Conservation (phyloP, 2,888 invertebrate genomes). For the Lycocerus yunnanus region DNA sequence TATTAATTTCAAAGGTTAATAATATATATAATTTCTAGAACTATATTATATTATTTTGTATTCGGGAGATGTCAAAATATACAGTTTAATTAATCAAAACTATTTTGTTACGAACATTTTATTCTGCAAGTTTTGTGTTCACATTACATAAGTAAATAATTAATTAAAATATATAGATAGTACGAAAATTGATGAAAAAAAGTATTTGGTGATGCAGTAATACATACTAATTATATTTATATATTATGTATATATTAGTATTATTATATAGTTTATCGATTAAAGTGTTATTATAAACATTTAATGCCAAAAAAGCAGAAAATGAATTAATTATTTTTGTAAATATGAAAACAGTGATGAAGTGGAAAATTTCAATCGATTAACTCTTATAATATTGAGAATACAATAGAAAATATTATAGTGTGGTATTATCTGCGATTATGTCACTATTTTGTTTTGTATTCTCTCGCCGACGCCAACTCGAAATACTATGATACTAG, state of each 20-base stretch:
- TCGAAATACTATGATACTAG: neutral
- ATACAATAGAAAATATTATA: neutral
- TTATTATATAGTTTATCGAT: neutral
- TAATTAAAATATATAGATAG: neutral
- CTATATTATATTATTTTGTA: too few species aligned
- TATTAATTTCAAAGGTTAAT: too few species aligned
- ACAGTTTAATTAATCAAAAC: neutral
- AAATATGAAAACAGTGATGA: neutral
- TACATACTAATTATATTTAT: neutral
- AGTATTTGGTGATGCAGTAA: neutral
- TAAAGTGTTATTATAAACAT: neutral
- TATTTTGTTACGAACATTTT: neutral
- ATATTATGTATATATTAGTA: neutral
- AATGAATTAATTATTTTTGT: neutral
- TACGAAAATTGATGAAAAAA: neutral
- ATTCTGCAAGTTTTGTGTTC: conserved; percentile 1
- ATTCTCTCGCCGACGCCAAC: neutral
- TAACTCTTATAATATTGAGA: neutral
- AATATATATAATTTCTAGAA: too few species aligned
- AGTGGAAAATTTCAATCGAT: neutral
- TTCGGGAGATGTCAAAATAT: too few species aligned
- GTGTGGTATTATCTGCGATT: neutral
- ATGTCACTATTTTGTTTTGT: neutral
- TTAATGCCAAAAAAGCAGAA: neutral
- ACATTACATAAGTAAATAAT: neutral